Base-by-base conservation (phyloP, 2,888 invertebrate species). In the Campoplex capitator region DNA sequence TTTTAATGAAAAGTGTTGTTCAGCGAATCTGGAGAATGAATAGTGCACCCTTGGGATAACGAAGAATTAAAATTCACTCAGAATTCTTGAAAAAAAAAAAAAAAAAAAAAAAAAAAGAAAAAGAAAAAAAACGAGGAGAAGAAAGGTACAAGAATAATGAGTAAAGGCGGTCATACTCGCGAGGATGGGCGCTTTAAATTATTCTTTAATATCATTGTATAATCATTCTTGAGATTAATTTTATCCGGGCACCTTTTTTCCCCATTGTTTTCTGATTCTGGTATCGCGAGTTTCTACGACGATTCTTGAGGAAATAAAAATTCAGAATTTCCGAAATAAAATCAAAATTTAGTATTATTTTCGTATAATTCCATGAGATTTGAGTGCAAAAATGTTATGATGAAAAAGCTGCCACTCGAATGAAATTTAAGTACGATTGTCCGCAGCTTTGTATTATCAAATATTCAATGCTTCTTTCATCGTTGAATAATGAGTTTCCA, bases 1-100 rank as follows among this genome's bases (percentile, higher is more conserved):
- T 35, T 56, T 16, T 16, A 42, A 35, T 7, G 65, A 28, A 48
- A 56, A 42, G 28, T 70, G 28, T 54, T 80, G 70, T 70, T 65
- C 35, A 35, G 62, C 42, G 75, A 84, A 84, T 80, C 70, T 84
- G 70, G 71, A 80, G 51, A 32, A 80, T 76, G 80, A 35, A 70
- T 67, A 84, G 70, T 70, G 70, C 74, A 45, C 70, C 70, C 68
- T 70, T 68, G 79, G 54, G 75, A 84, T 84, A 70, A 76, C 54
- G 51, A 77, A 58, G 85, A 85, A 79, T 85, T 85, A 58, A 83
- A 88, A 88, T 83, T 75, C 80, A 68, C 74, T 75, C 48, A 48
- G 73, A 42, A 81, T 23, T 23, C 32, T 45, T 56, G 28, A 16
- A 35, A 58, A 71, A 62, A 65, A 80, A 28, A 16, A 28, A 18